Base-by-base conservation (phyloP, 1,140 invertebrate genomes). In the Saccostrea glomerata region DNA sequence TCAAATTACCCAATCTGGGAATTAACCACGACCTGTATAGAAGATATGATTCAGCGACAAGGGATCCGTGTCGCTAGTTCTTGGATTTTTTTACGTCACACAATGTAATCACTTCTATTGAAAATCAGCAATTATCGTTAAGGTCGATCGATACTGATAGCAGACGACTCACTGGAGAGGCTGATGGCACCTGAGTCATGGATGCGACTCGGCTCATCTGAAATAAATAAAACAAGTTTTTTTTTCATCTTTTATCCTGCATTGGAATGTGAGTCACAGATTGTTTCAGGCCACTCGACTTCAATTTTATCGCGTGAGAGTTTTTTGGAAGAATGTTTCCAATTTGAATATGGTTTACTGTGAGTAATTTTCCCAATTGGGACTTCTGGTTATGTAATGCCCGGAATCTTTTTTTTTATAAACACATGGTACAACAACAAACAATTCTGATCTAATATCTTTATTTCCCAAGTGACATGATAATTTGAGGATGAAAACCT, bases 361-460 rank as follows among this genome's bases (percentile, higher is more conserved):
- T 77, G 70, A 77, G 70, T 77, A 77, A 77, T 77, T 77, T 77
- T 77, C 70, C 70, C 70, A 36, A 36, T 12, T 77, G 70, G 70
- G 70, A 77, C 70, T 13, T 77, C 30, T 30, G 25, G 70, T 63
- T 63, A 17, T 20, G 17, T 47, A 47, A 47, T 47, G 47, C 47
- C 47, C 47, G 47, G 47, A 47, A 47, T 47, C 47, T 47, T 47
- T 47, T 47, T 47, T 47, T n/a, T n/a, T n/a, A n/a, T 47, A 6
- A 47, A 47, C 40, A 47, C 40, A 47, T 47, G 47, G 47, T 47
- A 47, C 47, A 47, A 9, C 5, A 47, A 47, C 47, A 47, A 47
- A 47, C 47, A 47, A 47, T 47, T 47, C 47, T 9, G 47, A 9
- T 7, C 5, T 47, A 47, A 47, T 47, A 47, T 47, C 47, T 47